Conservation (phyloP, 1,140 invertebrate genomes). For the Drosophila nigromelanica region DNA sequence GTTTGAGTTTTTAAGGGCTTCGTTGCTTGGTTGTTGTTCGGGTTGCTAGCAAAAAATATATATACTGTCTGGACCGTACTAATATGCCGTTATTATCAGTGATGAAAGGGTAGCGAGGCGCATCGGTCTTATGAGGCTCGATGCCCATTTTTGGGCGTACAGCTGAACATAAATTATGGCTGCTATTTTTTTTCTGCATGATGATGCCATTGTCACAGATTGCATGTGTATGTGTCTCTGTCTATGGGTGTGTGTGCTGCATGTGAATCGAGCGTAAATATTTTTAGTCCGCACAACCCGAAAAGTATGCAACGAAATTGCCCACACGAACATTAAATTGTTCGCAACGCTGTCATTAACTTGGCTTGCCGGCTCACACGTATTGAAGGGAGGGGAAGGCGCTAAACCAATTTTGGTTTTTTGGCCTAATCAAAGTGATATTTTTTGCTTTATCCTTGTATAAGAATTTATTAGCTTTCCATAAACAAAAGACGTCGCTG, state of each 20-base stretch:
- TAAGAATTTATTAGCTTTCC: slow-evolving; percentile 32
- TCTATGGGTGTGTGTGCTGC: slow-evolving; percentile 25
- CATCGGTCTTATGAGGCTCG: slow-evolving; percentile 62
- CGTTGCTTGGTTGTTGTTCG: slow-evolving; percentile 63
- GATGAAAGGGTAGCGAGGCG: slow-evolving; percentile 70
- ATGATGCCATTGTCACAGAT: slow-evolving; percentile 51
- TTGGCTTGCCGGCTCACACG: slow-evolving; percentile 21
- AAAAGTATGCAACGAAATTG: slow-evolving; percentile 62
- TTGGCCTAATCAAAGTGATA: slow-evolving; percentile 47
- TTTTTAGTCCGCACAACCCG: slow-evolving; percentile 39
- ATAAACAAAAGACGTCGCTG: slow-evolving; percentile 14
- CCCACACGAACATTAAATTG: slow-evolving; percentile 35
- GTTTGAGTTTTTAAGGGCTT: slow-evolving; percentile 36
- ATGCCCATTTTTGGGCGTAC: slow-evolving; percentile 32
- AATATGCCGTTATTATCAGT: slow-evolving; percentile 76
- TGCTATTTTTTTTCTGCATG: slow-evolving; percentile 35
- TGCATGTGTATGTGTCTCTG: background rate
- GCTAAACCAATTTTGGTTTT: slow-evolving; percentile 12
- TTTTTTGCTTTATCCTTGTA: slow-evolving; percentile 33
- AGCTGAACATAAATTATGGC: slow-evolving; percentile 67
- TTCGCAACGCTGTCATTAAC: slow-evolving; percentile 48
- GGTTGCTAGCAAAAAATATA: slow-evolving; percentile 39
- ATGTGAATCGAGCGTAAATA: slow-evolving; percentile 43
- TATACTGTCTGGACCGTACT: slow-evolving; percentile 53
- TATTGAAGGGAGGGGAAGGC: background rate